Conservation (phyloP, 2,888 invertebrate species). For the Augiades crinisus region DNA sequence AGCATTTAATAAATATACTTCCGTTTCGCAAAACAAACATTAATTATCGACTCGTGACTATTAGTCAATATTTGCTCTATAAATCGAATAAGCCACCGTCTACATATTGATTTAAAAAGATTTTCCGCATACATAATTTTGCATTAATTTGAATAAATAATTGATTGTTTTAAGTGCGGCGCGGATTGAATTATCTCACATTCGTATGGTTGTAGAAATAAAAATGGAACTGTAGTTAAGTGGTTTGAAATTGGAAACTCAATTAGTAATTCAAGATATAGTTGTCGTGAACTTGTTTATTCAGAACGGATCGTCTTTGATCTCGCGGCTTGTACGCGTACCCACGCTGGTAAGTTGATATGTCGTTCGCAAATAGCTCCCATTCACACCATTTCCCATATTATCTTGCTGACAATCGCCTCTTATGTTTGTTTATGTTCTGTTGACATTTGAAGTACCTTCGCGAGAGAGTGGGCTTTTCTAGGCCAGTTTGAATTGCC, state of each 20-base stretch:
- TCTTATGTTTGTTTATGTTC: constrained; percentile 6
- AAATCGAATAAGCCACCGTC: constrained; percentile 15
- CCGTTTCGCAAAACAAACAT: constrained; percentile 16
- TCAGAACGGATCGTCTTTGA: constrained; percentile 47
- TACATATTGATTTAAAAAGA: not conserved
- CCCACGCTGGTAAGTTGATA: constrained; percentile 36
- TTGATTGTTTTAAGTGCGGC: not conserved
- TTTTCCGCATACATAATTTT: constrained; percentile 8
- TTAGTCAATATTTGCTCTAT: constrained; percentile 28
- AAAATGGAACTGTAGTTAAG: constrained; percentile 24
- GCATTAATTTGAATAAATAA: constrained; percentile 15
- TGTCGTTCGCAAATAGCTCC: constrained; percentile 38
- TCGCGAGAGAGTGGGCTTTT: too few relatives aligned
- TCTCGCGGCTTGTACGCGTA: constrained; percentile 35
- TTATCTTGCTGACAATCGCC: constrained; percentile 31
- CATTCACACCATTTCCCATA: constrained; percentile 39
- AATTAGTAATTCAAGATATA: constrained; percentile 41
- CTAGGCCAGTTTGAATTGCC: too few relatives aligned
- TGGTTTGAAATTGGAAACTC: constrained; percentile 35
- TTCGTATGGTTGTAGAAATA: constrained; percentile 14
- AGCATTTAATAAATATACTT: not conserved
- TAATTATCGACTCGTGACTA: constrained; percentile 21
- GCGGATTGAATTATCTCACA: not conserved
- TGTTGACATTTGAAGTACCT: constrained; percentile 3
- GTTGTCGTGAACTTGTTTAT: constrained; percentile 46